Evolutionary conservation across 2,888 invertebrate genomes (phyloP).

Genomic region (Maniola hyperantus): DNA sequence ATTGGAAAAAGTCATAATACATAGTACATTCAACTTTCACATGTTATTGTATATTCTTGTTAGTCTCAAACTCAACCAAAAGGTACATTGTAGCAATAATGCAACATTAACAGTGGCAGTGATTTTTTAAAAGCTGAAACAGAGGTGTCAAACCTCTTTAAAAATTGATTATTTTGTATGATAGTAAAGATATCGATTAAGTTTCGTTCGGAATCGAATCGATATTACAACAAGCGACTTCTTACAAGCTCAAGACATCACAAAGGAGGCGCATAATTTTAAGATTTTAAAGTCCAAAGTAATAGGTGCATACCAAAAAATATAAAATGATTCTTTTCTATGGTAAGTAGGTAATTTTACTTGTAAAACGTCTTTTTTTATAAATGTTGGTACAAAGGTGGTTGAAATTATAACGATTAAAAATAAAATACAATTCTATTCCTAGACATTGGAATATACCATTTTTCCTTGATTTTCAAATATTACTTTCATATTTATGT

Average conservation of each 20-base stretch:
- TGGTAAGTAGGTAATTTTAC: too few species aligned
- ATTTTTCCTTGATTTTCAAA: too few species aligned
- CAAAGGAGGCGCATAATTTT: background rate
- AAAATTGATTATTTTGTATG: background rate
- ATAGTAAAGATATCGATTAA: background rate
- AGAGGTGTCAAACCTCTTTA: background rate
- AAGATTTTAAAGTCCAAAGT: too few species aligned
- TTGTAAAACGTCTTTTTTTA: too few species aligned
- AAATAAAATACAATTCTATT: too few species aligned
- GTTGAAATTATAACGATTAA: too few species aligned
- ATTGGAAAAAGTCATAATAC: slow-evolving; percentile 5
- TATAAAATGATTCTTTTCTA: too few species aligned
- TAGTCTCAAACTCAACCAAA: background rate
- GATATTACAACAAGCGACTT: background rate
- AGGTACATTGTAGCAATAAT: slow-evolving; percentile 2
- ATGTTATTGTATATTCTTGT: background rate
- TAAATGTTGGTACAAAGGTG: too few species aligned
- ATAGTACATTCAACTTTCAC: background rate
- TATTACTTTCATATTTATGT: too few species aligned
- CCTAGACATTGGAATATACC: too few species aligned
- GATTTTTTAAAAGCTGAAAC: background rate
- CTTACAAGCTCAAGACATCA: background rate
- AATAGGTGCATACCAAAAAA: too few species aligned
- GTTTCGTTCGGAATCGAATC: background rate
- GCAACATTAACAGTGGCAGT: background rate